Conservation (phyloP, 2,888 invertebrate genomes). For the Apamea sordens region DNA sequence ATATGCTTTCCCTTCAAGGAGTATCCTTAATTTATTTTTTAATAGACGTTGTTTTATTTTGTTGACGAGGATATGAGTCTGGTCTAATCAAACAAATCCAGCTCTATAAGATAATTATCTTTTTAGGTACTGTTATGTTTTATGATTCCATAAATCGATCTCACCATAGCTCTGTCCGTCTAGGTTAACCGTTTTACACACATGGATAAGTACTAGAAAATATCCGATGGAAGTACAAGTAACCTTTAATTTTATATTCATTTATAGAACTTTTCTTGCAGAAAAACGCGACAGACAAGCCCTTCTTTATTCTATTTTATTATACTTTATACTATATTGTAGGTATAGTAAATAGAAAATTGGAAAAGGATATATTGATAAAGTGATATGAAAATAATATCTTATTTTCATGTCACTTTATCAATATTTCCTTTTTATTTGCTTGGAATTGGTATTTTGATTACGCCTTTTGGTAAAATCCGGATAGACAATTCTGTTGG, state of each 20-base stretch:
- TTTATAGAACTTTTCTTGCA: too few relatives aligned
- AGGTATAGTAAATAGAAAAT: background rate
- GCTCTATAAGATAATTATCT: background rate
- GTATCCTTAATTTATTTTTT: too few relatives aligned
- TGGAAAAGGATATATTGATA: too few relatives aligned
- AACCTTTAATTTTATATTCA: background rate
- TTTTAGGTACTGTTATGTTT: background rate
- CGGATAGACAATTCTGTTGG: background rate
- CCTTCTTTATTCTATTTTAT: slow-evolving; percentile 28
- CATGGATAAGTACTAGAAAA: background rate
- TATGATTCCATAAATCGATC: background rate
- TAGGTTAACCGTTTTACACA: background rate
- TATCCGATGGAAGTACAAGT: too few relatives aligned
- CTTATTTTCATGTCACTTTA: slow-evolving; percentile 45
- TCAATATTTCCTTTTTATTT: slow-evolving; percentile 56
- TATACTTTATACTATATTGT: slow-evolving; percentile 14
- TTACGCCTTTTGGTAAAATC: slow-evolving; percentile 33
- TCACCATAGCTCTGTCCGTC: too few relatives aligned
- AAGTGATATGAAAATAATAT: background rate
- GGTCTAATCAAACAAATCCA: slow-evolving; percentile 7
- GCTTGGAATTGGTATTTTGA: slow-evolving; percentile 39
- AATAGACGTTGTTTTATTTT: too few relatives aligned
- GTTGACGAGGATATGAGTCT: slow-evolving; percentile 24
- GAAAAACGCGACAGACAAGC: background rate
- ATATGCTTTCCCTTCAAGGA: too few relatives aligned